Base-by-base conservation (phyloP, 1,140 invertebrate genomes). In the Pomacea maculata region DNA sequence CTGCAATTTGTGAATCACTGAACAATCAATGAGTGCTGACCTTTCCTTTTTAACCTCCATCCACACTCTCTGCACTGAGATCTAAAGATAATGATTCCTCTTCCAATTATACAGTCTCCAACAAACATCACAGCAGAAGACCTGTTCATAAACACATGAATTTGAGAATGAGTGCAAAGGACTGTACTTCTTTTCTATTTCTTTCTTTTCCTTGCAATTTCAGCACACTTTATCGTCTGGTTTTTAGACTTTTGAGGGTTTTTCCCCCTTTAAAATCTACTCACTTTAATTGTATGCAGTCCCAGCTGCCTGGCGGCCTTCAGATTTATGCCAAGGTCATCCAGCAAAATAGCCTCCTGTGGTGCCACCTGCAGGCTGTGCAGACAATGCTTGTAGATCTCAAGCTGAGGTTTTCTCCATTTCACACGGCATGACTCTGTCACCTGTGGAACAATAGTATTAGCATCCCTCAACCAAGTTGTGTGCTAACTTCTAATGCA, bases 201-300 rank as follows among this genome's bases (percentile, higher is more conserved):
- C 14, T 29, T 70, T 15, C 14, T 70, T 11, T 70, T 70, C 11
- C 10, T 1, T 17, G 21, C 14, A 5, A 70, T 21, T 15, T 45
- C 12, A 15, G 21, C 68, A 70, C 34, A 45, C 34, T 4, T 45
- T 45, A 45, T 45, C 34, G 2, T 45, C 34, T 45, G 34, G 34
- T 45, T 6, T 0, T 45, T 45, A 6, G 34, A 45, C 2, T 45
- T 45, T 45, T 45, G 6, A 45, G 34, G 34, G 34, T 6, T 4
- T 45, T 45, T 45, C 25, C 25, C 25, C 6, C 34, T 45, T 45
- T 45, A 2, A 45, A 45, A 14, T n/a, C 17, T 34, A 14, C 34
- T 71, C 19, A 92, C 92, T 83, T 92, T 91, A 14, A 92, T 91
- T 12, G 92, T 92, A 12, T 85, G 84, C 5, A 92, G 90, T n/a